A percentile compares a stretch with the other conserved stretches of the same genome.
phyloP scores from a whole-genome alignment of 2,888 invertebrate genomes.

The Dascillus cervinus region DNA sequence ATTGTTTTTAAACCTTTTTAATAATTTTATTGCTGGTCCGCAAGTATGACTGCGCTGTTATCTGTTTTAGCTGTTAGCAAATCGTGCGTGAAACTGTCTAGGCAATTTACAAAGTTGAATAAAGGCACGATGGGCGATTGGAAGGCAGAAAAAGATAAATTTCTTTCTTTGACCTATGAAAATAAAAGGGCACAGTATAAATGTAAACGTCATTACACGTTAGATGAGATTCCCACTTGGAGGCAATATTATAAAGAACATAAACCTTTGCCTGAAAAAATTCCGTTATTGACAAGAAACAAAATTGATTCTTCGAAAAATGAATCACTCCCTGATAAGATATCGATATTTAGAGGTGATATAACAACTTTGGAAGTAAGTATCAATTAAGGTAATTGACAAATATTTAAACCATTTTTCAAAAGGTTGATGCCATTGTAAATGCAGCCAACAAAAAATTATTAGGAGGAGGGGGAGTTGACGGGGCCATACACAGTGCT shows the following conservation, averaged over 20 bases:
- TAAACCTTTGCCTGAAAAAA: conserved; percentile 34
- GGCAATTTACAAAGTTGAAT: no score
- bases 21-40: no score
- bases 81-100: no score
- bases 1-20: no score
- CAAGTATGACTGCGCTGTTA: no score
- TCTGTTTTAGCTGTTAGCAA: no score
- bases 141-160: conserved; percentile 48
- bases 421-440: conserved; percentile 74
- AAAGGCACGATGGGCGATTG: conserved; percentile 43
- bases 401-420: conserved; percentile 10
- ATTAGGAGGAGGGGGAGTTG: conserved; percentile 80
- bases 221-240: conserved; percentile 52
- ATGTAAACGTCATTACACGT: conserved; percentile 35
- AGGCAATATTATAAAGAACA: conserved; percentile 39
- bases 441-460: conserved; percentile 79
- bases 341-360: conserved; percentile 68
- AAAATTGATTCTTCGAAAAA: conserved; percentile 43
- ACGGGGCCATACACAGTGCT: conserved; percentile 80
- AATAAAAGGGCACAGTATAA: conserved; percentile 50
- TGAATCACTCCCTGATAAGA: conserved; percentile 47
- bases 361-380: conserved; percentile 69
- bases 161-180: conserved; percentile 44
- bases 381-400: conserved; percentile 1
- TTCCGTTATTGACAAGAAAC: conserved; percentile 27